A percentile compares a stretch with the other conserved stretches of the same genome.
Evolutionary conservation across 2,888 invertebrate species (phyloP).

Genomic region (Abrostola triplasia): DNA sequence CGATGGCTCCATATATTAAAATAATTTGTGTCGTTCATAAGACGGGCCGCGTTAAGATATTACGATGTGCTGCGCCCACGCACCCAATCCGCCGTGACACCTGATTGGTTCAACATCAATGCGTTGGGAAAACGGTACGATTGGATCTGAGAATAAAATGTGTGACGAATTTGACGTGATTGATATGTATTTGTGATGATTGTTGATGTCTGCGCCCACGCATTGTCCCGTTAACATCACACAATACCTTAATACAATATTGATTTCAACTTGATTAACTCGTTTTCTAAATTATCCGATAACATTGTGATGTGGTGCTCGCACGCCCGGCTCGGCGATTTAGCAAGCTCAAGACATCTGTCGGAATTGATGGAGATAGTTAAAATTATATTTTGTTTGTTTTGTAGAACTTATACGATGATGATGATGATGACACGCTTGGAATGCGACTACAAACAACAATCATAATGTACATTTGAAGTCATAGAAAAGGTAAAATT

Average conservation of each 20-base stretch:
- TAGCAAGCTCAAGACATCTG: too few species aligned
- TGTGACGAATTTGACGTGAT: conserved; percentile 45
- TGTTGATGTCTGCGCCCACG: conserved; percentile 8
- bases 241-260: conserved; percentile 7
- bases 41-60: conserved; percentile 23
- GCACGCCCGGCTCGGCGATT: too few species aligned
- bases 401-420: too few species aligned
- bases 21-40: conserved; percentile 39
- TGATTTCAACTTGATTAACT: conserved; percentile 1
- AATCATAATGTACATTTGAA: too few species aligned
- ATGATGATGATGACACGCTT: too few species aligned
- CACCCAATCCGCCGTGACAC: conserved; percentile 20
- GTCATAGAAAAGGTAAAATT: too few species aligned
- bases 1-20: conserved; percentile 43
- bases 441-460: too few species aligned
- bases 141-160: conserved; percentile 15
- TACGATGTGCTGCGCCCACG: conserved; percentile 33
- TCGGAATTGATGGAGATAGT: too few species aligned
- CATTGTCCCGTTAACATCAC: neutral
- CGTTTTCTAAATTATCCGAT: neutral
- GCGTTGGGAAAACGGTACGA: conserved; percentile 1
- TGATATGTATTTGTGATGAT: conserved; percentile 11
- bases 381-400: too few species aligned
- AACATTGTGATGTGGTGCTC: too few species aligned
- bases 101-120: conserved; percentile 28